Base-by-base conservation (phyloP, 2,113 vertebrate genomes). In the Cettia cetti region DNA sequence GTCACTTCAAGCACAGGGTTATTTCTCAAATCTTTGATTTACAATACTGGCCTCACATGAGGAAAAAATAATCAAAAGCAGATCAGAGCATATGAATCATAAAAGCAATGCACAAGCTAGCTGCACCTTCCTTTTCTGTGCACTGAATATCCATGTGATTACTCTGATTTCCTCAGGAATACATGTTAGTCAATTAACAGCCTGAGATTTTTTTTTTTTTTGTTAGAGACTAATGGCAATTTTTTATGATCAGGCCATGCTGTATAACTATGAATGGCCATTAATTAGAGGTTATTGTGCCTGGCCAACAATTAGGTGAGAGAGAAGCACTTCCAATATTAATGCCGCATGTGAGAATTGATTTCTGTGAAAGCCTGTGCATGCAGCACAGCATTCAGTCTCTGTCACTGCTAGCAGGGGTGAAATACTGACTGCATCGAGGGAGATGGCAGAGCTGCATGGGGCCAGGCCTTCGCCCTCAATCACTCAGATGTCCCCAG, bases 11-110 rank as follows among this genome's bases (percentile, higher is more conserved):
- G 68, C 72, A 74, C 71, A 75, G 69, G 19, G 76, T 53, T 88
- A 68, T 81, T 93, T 77, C 88, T 85, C 65, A 64, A 68, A 89
- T 65, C 85, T 95, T 82, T 96, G 85, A 90, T 94, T 97, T 94
- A 95, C 78, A 85, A 24, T 61, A 76, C 81, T 83, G 90, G 63
- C 64, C 54, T 78, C 85, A 77, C 57, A 92, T 23, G 30, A 91
- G 78, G 71, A 50, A 92, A 92, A 97, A 94, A 92, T 53, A 92
- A 94, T 91, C 84, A 86, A 53, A 84, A 92, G 45, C 50, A 84
- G 56, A 91, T 77, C 80, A 75, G 83, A 91, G 84, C 54, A 59
- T 71, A 80, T 88, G 79, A 93, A 45, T 92, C 90, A 95, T 54
- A 63, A 91, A 92, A 88, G 33, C 53, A 85, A 56, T 6, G 42